Base-by-base conservation (phyloP, 1,140 invertebrate species). In the Camponotus vicinus region DNA sequence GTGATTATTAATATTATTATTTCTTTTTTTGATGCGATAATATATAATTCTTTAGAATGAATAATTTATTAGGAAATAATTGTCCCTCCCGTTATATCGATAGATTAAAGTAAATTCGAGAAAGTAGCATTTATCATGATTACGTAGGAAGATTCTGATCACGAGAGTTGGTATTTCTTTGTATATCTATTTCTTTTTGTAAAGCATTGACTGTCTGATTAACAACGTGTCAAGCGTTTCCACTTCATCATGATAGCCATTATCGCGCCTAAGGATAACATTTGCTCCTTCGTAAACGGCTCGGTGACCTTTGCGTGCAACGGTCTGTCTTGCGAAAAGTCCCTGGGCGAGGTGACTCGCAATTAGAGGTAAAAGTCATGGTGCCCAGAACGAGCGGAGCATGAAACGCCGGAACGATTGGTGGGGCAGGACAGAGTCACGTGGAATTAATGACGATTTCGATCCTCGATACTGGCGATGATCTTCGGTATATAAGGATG, bases 351-450 rank as follows among this genome's bases (percentile, higher is more conserved):
- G 82, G 86, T 88, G 86, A 90, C 82, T 89, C 80, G 76, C 88
- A 90, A 90, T 90, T 89, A 90, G 80, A 76, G 86, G 88, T 85
- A 90, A 90, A 90, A 90, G 89, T 90, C 89, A 87, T 57, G 80
- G 63, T 59, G 71, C n/a, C 57, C 40, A 59, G 88, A 66, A 89
- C 69, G 83, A 55, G 57, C 69, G 59, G 63, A 59, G 78, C 34
- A 73, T 32, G 42, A 59, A 45, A 27, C 45, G 85, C 34, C n/a
- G 55, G 61, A 73, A 18, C 27, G 77, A 63, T 21, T 32, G 78
- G 49, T 42, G 45, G 49, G 77, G 45, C 15, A 34, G 37, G 32
- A 21, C 55, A 37, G 78, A 71, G 52, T 59, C 57, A 52, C 70
- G 78, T 87, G 55, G 66, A 75, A 83, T 88, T 61, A 80, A 84